Evolutionary conservation across 2,888 invertebrate genomes (phyloP).

Genomic region (Orchesella flavescens): DNA sequence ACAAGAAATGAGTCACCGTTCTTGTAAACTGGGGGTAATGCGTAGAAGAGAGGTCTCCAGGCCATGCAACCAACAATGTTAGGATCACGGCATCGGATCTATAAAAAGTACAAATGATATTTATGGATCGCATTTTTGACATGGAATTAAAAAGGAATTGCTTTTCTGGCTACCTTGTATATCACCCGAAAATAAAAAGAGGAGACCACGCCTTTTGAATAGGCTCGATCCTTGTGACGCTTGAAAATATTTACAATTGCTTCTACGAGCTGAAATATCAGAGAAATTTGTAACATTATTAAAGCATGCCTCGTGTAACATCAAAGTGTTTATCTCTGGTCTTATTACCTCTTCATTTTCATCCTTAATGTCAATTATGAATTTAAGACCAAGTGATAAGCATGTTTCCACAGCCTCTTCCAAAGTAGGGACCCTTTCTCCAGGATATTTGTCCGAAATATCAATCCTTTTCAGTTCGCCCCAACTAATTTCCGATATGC

Average conservation of each 20-base stretch:
- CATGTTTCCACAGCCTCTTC: constrained; percentile 82
- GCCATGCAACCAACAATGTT: constrained; percentile 84
- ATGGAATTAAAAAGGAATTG: background rate
- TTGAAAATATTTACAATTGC: constrained; percentile 79
- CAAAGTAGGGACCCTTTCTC: constrained; percentile 80
- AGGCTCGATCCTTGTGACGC: constrained; percentile 78
- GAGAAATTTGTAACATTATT: too few relatives aligned
- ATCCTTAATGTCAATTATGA: constrained; percentile 87
- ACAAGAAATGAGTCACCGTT: background rate
- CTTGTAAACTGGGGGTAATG: constrained; percentile 23
- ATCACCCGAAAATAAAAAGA: constrained; percentile 83
- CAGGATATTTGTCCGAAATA: constrained; percentile 79
- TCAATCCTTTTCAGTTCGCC: constrained; percentile 79
- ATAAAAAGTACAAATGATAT: constrained; percentile 1
- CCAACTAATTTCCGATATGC: constrained; percentile 79
- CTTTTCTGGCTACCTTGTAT: constrained; percentile 78
- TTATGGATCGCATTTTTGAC: background rate
- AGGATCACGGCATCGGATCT: constrained; percentile 74
- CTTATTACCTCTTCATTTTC: constrained; percentile 78
- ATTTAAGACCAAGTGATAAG: constrained; percentile 79
- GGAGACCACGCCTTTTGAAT: constrained; percentile 81
- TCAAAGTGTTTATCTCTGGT: too few relatives aligned
- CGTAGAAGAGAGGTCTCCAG: constrained; percentile 78
- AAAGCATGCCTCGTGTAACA: too few relatives aligned
- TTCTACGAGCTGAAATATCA: constrained; percentile 73